Conservation (phyloP, 2,888 invertebrate genomes). For the Hipparchia semele region DNA sequence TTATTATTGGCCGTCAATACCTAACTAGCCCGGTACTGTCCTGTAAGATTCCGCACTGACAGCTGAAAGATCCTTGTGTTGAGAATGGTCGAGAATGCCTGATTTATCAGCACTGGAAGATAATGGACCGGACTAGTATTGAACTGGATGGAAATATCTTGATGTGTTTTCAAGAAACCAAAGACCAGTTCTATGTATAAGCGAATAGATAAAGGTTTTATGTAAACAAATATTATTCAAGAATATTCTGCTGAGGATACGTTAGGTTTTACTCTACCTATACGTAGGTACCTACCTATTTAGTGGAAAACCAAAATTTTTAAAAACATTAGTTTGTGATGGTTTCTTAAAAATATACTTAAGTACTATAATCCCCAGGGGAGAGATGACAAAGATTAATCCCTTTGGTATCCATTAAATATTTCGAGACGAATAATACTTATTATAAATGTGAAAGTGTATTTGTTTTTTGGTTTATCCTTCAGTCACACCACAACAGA, state of each 20-base stretch:
- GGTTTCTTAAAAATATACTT: no score
- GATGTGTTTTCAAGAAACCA: conserved; percentile 11
- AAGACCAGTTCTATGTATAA: conserved; percentile 21
- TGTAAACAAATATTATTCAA: conserved; percentile 15
- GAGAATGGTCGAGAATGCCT: conserved; percentile 36
- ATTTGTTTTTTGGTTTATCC: no score
- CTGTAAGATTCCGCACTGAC: conserved; percentile 40
- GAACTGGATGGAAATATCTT: conserved; percentile 26
- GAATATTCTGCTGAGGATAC: not conserved
- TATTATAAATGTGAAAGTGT: no score
- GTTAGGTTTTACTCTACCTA: not conserved
- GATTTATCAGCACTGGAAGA: conserved; percentile 41
- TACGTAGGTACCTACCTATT: not conserved
- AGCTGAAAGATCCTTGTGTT: conserved; percentile 41
- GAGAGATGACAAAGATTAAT: no score
- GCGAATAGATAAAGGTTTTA: conserved; percentile 10
- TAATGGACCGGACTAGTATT: conserved; percentile 34
- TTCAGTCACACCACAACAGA: no score
- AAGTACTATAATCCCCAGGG: no score
- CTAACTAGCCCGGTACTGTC: conserved; percentile 49
- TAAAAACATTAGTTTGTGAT: no score
- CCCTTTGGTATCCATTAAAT: no score
- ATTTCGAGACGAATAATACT: no score
- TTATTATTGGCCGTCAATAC: conserved; percentile 60
- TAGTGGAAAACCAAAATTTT: no score